A percentile compares a stretch with the other conserved stretches of the same genome.
Evolutionary conservation across 2,888 invertebrate species (phyloP).

Genomic region (Paralinhomoeus sp.): DNA sequence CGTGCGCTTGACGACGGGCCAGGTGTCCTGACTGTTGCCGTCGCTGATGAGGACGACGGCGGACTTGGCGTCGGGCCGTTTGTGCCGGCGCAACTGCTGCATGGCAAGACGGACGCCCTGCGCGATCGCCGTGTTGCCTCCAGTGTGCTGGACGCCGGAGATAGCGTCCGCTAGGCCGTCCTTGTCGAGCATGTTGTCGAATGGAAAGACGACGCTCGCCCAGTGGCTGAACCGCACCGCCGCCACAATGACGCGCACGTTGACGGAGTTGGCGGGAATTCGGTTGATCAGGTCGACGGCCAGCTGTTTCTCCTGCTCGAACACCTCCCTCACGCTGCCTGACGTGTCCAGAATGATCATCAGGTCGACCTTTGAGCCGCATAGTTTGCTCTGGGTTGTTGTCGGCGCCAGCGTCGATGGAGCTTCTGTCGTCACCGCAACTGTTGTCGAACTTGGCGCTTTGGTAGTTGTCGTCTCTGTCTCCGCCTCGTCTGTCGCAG

Average conservation of each 20-base stretch:
- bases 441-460: not conserved
- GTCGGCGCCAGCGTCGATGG: no score
- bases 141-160: no score
- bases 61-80: not conserved
- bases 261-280: constrained; percentile 9
- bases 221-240: constrained; percentile 11
- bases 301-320: constrained; percentile 10
- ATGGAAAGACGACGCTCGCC: constrained; percentile 9
- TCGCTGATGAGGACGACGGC: not conserved
- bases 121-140: not conserved
- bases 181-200: constrained; percentile 3
- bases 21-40: not conserved
- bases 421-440: no score
- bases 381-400: no score
- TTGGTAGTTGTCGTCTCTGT: constrained; percentile 1
- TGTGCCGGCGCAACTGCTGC: not conserved
- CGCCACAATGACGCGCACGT: constrained; percentile 7
- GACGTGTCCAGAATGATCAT: constrained; percentile 14
- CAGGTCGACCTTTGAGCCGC: constrained; percentile 10
- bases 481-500: no score
- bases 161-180: not conserved
- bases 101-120: not conserved
- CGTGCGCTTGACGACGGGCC: not conserved
- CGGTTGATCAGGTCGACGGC: constrained; percentile 8
- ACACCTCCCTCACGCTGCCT: constrained; percentile 11